Conservation (phyloP, 2,888 invertebrate genomes). For the Xanthostigma xanthostigma region DNA sequence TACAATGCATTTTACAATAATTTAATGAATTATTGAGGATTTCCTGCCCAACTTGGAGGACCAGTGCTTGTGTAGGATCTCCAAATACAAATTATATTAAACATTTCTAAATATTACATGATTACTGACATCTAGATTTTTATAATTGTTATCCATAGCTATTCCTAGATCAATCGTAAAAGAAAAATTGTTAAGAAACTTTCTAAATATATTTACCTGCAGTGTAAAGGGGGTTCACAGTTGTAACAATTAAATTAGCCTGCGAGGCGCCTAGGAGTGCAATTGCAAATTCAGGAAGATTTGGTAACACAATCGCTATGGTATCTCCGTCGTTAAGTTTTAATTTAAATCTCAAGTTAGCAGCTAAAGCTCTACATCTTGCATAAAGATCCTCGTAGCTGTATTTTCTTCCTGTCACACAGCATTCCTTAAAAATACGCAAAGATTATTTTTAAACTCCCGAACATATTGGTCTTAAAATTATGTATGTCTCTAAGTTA, state of each 20-base stretch:
- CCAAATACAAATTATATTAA: no score
- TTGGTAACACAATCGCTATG: slow-evolving; percentile 22
- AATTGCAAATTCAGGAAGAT: slow-evolving; percentile 22
- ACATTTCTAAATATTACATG: no score
- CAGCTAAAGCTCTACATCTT: slow-evolving; percentile 18
- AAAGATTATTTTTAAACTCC: no score
- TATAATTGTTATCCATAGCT: no score
- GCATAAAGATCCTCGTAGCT: slow-evolving; percentile 19
- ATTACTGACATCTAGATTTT: no score
- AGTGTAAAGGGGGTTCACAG: slow-evolving; percentile 13
- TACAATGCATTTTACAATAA: no score
- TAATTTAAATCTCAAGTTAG: slow-evolving; percentile 17
- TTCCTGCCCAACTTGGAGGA: no score
- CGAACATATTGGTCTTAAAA: no score
- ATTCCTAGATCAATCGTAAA: no score
- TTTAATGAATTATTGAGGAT: no score
- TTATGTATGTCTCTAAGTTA: no score
- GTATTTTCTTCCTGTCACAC: slow-evolving; percentile 19
- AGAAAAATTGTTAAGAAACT: neutral
- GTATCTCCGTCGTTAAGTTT: slow-evolving; percentile 21
- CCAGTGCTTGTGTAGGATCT: no score
- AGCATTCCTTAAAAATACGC: slow-evolving; percentile 15
- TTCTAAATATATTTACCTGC: slow-evolving; percentile 13
- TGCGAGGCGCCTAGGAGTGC: slow-evolving; percentile 17
- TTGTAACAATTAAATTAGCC: slow-evolving; percentile 18